Percentiles rank a stretch among this genome's conserved stretches.
These are phyloP conservation scores for Dufourea novaeangliae DNA, from an alignment of 1,140 invertebrate species.

Conservation along the genomic window DNA sequence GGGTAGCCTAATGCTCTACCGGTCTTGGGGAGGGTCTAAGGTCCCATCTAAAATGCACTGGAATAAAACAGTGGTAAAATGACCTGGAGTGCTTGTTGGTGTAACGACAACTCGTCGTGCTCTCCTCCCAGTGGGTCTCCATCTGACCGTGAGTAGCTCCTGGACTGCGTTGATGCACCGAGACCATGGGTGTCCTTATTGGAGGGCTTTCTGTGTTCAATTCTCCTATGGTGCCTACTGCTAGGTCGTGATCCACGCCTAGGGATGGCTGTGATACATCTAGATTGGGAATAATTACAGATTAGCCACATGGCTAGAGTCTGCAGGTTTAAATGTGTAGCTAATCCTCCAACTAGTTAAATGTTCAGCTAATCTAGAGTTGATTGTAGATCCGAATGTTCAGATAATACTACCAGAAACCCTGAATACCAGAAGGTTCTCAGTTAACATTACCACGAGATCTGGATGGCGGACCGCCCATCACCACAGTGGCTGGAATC, in stretches of 20 bases:
- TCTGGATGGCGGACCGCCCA: slow-evolving; percentile 85
- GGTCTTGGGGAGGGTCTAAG: slow-evolving; percentile 1
- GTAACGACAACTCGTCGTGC: slow-evolving; percentile 77
- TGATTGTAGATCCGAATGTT: too few relatives aligned
- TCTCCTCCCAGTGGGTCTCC: slow-evolving; percentile 88
- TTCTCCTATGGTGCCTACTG: slow-evolving; percentile 77
- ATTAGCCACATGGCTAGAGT: not conserved
- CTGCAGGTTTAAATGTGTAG: too few relatives aligned
- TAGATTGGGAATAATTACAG: slow-evolving; percentile 73
- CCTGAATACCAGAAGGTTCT: too few relatives aligned
- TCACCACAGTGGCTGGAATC: slow-evolving; percentile 89
- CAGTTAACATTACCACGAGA: slow-evolving; percentile 85
- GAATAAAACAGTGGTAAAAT: slow-evolving; percentile 15
- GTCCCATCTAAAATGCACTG: slow-evolving; percentile 63
- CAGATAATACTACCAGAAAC: too few relatives aligned
- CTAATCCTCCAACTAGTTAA: too few relatives aligned
- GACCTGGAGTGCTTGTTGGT: slow-evolving; percentile 74
- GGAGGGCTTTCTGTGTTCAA: slow-evolving; percentile 80
- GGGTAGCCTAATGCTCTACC: slow-evolving; percentile 49
- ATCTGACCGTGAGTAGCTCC: slow-evolving; percentile 79
- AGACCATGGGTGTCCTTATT: slow-evolving; percentile 69
- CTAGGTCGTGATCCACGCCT: slow-evolving; percentile 85
- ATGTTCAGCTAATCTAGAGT: too few relatives aligned
- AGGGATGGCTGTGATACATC: slow-evolving; percentile 89
- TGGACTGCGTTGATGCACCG: slow-evolving; percentile 75